A percentile compares a stretch with the other conserved stretches of the same genome.
Conservation (phyloP, 2,888 invertebrate genomes). For the Agrilus mali region DNA sequence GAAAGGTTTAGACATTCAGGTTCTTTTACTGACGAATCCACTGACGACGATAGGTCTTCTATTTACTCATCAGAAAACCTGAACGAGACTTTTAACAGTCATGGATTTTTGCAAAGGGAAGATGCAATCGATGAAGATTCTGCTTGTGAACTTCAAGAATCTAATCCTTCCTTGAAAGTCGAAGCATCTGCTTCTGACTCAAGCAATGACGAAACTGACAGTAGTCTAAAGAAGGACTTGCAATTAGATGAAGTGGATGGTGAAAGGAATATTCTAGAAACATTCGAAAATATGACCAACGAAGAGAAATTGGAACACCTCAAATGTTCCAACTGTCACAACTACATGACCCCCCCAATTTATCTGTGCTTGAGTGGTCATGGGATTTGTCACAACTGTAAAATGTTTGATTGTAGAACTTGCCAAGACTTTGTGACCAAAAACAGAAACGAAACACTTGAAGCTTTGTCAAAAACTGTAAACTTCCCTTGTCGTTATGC, state of each 20-base stretch:
- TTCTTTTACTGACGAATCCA: neutral
- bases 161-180: neutral
- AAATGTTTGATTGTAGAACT: neutral
- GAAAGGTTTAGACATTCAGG: neutral
- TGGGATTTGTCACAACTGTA: conserved; percentile 7
- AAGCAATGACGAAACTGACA: neutral
- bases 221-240: no score
- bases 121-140: no score
- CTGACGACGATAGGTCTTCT: neutral
- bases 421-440: conserved; percentile 7
- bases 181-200: neutral
- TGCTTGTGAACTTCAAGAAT: neutral
- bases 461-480: conserved; percentile 7
- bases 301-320: conserved; percentile 1
- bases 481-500: conserved; percentile 9
- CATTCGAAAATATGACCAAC: neutral
- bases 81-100: no score
- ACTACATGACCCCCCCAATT: conserved; percentile 10
- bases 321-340: conserved; percentile 7
- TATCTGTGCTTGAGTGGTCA: conserved; percentile 8
- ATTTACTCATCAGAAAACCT: neutral
- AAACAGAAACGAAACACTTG: conserved; percentile 7
- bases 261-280: no score
- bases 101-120: no score
- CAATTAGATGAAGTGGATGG: no score